phyloP scores from a whole-genome alignment of 2,888 invertebrate species.

The Dolomedes plantarius region DNA sequence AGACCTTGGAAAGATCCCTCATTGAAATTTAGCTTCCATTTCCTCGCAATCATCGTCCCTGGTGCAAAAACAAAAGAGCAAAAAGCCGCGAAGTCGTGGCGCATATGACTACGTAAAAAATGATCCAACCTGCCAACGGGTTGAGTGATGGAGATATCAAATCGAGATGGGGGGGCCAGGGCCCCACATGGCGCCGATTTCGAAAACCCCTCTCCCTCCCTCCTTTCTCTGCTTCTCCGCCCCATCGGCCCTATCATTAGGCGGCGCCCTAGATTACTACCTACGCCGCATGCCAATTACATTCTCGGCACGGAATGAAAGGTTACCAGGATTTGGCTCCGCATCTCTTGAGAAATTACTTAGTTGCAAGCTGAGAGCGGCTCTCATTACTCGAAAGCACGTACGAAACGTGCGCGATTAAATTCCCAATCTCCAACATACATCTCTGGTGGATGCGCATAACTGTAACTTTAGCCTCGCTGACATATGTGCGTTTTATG shows the following conservation, averaged over 20 bases:
- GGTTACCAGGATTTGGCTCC: slow-evolving; percentile 48
- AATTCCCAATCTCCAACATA: too few species aligned
- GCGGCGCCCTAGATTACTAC: slow-evolving; percentile 70
- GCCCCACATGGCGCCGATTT: slow-evolving; percentile 70
- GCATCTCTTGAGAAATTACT: slow-evolving; percentile 23
- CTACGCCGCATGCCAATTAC: slow-evolving; percentile 67
- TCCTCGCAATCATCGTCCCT: not conserved
- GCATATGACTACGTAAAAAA: slow-evolving; percentile 58
- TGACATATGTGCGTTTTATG: too few species aligned
- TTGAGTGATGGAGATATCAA: slow-evolving; percentile 71
- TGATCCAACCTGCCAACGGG: slow-evolving; percentile 60
- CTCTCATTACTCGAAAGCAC: too few species aligned
- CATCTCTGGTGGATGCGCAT: too few species aligned
- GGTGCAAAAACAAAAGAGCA: slow-evolving; percentile 1
- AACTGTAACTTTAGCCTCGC: too few species aligned
- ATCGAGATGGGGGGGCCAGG: slow-evolving; percentile 68
- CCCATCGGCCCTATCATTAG: slow-evolving; percentile 61
- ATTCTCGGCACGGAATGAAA: not conserved
- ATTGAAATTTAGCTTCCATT: not conserved
- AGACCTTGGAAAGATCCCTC: not conserved
- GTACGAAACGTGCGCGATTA: too few species aligned
- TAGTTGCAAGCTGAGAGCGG: not conserved
- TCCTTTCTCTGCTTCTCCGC: slow-evolving; percentile 34
- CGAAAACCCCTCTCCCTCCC: slow-evolving; percentile 38
- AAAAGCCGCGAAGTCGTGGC: slow-evolving; percentile 41